Conservation (phyloP, 2,888 invertebrate species). For the Onchidella celtica region DNA sequence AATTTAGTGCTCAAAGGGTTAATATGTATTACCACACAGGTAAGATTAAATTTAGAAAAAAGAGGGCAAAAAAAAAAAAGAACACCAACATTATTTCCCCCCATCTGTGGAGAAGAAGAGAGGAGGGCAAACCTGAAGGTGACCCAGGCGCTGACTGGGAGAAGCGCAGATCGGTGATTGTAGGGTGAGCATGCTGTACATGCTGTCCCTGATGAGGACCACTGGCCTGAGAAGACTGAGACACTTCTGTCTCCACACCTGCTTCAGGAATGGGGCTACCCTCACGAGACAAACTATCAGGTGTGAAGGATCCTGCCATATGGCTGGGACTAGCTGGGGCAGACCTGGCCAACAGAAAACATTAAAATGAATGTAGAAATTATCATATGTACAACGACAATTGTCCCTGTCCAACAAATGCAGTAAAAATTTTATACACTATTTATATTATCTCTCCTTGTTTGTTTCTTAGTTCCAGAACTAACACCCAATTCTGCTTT, state of each 20-base stretch:
- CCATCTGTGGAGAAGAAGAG: too few relatives aligned
- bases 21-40: too few relatives aligned
- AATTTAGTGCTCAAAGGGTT: too few relatives aligned
- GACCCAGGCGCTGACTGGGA: constrained; percentile 86
- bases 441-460: too few relatives aligned
- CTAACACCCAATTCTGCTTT: too few relatives aligned
- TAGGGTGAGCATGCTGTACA: constrained; percentile 39
- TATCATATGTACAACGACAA: background rate
- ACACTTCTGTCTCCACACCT: constrained; percentile 57
- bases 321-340: constrained; percentile 97
- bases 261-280: constrained; percentile 90
- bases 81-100: too few relatives aligned
- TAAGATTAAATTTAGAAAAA: too few relatives aligned
- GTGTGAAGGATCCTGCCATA: constrained; percentile 91
- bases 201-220: constrained; percentile 15
- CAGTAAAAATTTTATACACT: too few relatives aligned
- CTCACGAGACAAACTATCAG: constrained; percentile 92
- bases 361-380: background rate
- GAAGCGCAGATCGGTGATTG: constrained; percentile 75
- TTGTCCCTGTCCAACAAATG: background rate
- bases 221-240: constrained; percentile 20
- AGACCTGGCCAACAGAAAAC: constrained; percentile 84
- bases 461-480: too few relatives aligned
- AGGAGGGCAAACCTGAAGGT: constrained; percentile 77
- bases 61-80: too few relatives aligned